Base-by-base conservation (phyloP, 2,888 invertebrate species). In the Ectropis crepuscularia region DNA sequence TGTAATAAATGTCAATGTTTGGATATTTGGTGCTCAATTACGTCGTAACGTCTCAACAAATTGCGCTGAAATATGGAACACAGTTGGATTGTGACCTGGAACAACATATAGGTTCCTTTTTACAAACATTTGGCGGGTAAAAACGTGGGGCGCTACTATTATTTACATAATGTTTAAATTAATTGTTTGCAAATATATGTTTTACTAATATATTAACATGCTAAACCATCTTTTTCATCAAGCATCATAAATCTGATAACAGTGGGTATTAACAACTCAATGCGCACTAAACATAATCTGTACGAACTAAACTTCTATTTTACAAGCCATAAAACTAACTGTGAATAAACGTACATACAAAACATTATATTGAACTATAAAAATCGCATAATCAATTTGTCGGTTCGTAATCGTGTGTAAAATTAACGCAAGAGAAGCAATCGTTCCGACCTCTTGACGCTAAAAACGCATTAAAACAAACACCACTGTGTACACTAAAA, bases 381-480 rank as follows among this genome's bases (percentile, higher is more conserved):
- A 77, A 73, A 75, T 70, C 65, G 68, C 65, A 68, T 74, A 76
- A 76, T 78, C 75, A 78, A 76, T 78, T 73, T 73, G 73, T 74
- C 75, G 75, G 65, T 70, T 69, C 72, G 75, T 75, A 77, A 75
- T 62, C 54, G 74, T 71, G 70, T 74, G 71, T 75, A 76, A 77
- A 72, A 75, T 76, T 74, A 78, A 71, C 69, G 65, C 73, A 71
- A 77, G 80, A 81, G 81, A 83, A 80, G 82, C 85, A 85, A 78
- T 86, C 80, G 85, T 82, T 83, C 78, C 86, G 84, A 88, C 81
- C 88, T 89, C 85, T 87, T 78, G 78, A 85, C 81, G 89, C 88
- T 83, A 88, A 90, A 89, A 86, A 82, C 86, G 83, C 88, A 89
- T 89, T 91, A 90, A 92, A 93, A 92, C 92, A 92, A 93, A 92